Base-by-base conservation (phyloP, 1,140 invertebrate species). In the Prorops nasuta region DNA sequence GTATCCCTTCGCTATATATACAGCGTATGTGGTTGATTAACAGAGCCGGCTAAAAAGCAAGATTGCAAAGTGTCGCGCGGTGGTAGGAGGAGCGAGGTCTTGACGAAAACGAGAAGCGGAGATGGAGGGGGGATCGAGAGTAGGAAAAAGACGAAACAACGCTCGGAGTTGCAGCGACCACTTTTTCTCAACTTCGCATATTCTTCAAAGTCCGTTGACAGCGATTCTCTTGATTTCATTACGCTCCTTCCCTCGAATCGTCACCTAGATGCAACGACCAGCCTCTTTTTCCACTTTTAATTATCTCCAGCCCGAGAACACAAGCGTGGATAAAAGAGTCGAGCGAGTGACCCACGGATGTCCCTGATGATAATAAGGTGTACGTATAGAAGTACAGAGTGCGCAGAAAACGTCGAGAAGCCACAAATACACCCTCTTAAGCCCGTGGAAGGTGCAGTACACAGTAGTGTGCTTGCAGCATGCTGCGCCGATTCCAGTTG, bases 201-300 rank as follows among this genome's bases (percentile, higher is more conserved):
- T 71, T 70, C 70, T 71, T 71, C 69, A 71, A 67, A 67, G 61
- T 46, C 52, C 50, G 67, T 61, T 67, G 67, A 71, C 67, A 69
- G 67, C 64, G 69, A 69, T 65, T 60, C 58, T 12, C 37, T 35
- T 49, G 21, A 19, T 28, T 28, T 28, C 24, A 6, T 37, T 15
- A 19, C 34, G 39, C 51, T 28, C 50, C 34, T 44, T 44, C 49
- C 43, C 22, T 28, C 38, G 24, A 15, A 38, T 44, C 34, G 39
- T 54, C 51, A 38, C 15, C 47, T 54, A 22, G 21, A 38, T 47
- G 20, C 34, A 36, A 24, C 24, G 47, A 34, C 35, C 32, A 22
- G 24, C 16, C 34, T 38, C 28, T 35, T n/a, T n/a, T 32, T 31
- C 17, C 8, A 10, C 22, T 18, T 6, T 24, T 22, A 46, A 36